These are phyloP conservation scores for Andrena dorsata DNA, from an alignment of 2,888 invertebrate species.

Conservation along the genomic window DNA sequence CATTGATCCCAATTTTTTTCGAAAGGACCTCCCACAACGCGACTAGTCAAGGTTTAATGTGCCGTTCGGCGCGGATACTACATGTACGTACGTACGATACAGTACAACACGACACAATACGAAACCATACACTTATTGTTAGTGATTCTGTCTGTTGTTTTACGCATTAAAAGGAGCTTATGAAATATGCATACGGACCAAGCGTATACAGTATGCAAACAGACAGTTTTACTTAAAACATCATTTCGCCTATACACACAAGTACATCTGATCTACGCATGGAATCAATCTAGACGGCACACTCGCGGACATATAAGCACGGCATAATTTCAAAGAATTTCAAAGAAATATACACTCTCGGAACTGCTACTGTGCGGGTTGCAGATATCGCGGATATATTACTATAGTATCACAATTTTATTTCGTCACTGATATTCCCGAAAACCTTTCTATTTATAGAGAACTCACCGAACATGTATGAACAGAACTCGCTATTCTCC, in stretches of 20 bases:
- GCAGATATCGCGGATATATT: background rate
- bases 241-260: too few species aligned
- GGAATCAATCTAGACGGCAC: background rate
- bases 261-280: too few species aligned
- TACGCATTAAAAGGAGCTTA: too few species aligned
- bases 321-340: conserved; percentile 2
- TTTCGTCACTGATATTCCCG: background rate
- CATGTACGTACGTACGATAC: background rate
- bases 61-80: background rate
- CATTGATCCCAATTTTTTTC: background rate
- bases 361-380: background rate
- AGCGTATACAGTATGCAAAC: too few species aligned
- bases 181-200: background rate
- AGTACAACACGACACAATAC: background rate
- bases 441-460: conserved; percentile 70
- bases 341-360: background rate
- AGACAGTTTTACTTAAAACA: too few species aligned
- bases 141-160: background rate
- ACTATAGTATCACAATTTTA: conserved; percentile 3
- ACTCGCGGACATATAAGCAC: background rate
- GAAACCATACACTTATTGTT: background rate
- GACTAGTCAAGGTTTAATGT: conserved; percentile 1
- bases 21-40: conserved; percentile 1
- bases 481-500: conserved; percentile 17
- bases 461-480: conserved; percentile 62